Conservation (phyloP, 2,113 vertebrate species). For the Mionectes macconnelli region DNA sequence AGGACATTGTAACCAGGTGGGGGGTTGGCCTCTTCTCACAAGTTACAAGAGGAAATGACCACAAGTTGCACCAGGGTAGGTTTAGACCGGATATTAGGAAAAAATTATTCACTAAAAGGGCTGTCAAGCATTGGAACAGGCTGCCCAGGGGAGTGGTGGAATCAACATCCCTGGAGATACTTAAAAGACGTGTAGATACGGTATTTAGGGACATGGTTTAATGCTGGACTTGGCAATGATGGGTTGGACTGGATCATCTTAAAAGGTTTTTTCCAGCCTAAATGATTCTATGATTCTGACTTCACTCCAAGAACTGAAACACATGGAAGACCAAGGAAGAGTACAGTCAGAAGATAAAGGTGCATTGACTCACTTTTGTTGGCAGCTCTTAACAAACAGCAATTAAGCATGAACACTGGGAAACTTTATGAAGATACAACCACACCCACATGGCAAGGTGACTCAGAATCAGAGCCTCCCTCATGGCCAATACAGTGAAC, state of each 20-base stretch:
- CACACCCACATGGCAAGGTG: constrained; percentile 33
- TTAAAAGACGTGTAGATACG: background rate
- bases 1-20: background rate
- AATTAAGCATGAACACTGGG: constrained; percentile 22
- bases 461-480: constrained; percentile 28
- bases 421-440: constrained; percentile 39
- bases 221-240: background rate
- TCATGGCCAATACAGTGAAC: background rate
- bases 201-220: background rate
- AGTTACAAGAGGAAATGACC: background rate
- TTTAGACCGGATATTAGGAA: background rate
- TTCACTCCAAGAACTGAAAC: background rate
- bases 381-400: constrained; percentile 36
- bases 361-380: constrained; percentile 23
- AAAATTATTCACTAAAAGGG: background rate
- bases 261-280: background rate
- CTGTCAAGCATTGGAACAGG: background rate
- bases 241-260: background rate
- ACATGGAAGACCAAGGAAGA: background rate
- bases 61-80: background rate
- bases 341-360: constrained; percentile 18
- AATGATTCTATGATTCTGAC: background rate
- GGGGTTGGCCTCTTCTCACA: background rate
- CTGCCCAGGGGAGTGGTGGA: background rate
- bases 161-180: background rate